A percentile compares a stretch with the other conserved stretches of the same genome.
These are phyloP conservation scores for Gymnopithys bicolor DNA, from an alignment of 2,797 vertebrate genomes.

Conservation along the genomic window DNA sequence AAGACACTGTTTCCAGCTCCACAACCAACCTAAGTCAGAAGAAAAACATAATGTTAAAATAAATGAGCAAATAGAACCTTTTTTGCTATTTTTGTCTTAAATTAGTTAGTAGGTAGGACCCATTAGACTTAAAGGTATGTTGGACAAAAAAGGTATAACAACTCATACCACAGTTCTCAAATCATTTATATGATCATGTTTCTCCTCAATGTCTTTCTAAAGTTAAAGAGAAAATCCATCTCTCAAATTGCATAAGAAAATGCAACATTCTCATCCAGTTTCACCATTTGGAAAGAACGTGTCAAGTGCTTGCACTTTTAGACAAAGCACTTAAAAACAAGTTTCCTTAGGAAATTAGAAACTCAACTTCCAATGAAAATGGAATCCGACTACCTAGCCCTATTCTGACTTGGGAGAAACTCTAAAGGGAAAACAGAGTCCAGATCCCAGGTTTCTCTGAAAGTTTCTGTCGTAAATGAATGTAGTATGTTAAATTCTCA, in stretches of 20 bases:
- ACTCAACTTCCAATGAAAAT: neutral
- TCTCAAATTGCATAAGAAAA: neutral
- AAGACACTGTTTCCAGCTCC: slow-evolving; percentile 93
- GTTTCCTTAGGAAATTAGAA: neutral
- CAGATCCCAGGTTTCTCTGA: neutral
- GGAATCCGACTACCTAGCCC: neutral
- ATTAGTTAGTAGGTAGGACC: neutral
- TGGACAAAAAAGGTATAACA: neutral
- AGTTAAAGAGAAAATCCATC: neutral
- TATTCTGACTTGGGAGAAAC: neutral
- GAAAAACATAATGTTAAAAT: slow-evolving; percentile 29
- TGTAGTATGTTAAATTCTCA: neutral
- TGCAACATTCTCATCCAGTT: neutral
- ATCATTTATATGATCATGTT: neutral
- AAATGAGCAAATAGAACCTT: neutral
- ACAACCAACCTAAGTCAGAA: slow-evolving; percentile 87
- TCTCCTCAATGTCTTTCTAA: neutral
- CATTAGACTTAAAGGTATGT: neutral
- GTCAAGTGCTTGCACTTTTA: neutral
- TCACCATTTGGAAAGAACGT: neutral
- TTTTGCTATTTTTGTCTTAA: neutral
- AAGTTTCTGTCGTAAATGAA: neutral
- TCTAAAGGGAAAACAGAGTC: neutral
- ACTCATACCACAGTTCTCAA: neutral
- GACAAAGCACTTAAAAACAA: neutral